Base-by-base conservation (phyloP, 2,113 vertebrate species). In the Nycticebus coucang region DNA sequence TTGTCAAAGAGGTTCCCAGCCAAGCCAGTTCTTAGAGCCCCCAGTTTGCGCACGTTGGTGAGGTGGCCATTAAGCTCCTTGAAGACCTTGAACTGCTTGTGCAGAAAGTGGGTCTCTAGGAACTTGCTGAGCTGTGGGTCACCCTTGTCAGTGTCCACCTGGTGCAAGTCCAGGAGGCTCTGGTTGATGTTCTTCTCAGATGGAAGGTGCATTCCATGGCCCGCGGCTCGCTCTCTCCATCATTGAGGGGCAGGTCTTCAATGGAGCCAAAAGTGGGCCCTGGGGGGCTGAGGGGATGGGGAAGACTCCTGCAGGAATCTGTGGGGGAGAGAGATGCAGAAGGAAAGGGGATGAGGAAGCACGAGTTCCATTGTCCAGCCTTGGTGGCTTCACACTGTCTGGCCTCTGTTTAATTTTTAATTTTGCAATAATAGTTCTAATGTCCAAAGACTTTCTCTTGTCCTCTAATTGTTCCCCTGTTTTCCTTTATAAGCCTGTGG, bases 401-500 rank as follows among this genome's bases (percentile, higher is more conserved):
- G 19, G 21, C 2, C 17, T 84, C 37, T 57, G 68, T 13, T 30
- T 22, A 28, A 13, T 37, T 78, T 88, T 91, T 59, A 72, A n/a
- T 68, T 93, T 78, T 68, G 22, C 21, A 60, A 1, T 28, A 37
- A 13, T 10, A 37, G 53, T n/a, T 53, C 4, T 82, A 37, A 17
- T 64, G 53, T 72, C 30, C 64, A 66, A 93, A 26, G 30, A 30
- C 11, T 60, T 87, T 75, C 7, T 53, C 55, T 57, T 79, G 7
- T 75, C 59, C 6, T 85, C 37, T n/a, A 69, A 78, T 50, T 64
- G 21, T 30, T 75, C 8, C 17, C 8, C 35, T 66, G 26, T 86
- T 95, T 50, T 94, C 80, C 64, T 81, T 88, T 45, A 85, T 84
- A 18, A 71, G 77, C n/a, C 21, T 41, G 41, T 93, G n/a, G 41